A percentile compares a stretch with the other conserved stretches of the same genome.
Conservation (phyloP, 2,797 vertebrate species). For the Thamnophis elegans region DNA sequence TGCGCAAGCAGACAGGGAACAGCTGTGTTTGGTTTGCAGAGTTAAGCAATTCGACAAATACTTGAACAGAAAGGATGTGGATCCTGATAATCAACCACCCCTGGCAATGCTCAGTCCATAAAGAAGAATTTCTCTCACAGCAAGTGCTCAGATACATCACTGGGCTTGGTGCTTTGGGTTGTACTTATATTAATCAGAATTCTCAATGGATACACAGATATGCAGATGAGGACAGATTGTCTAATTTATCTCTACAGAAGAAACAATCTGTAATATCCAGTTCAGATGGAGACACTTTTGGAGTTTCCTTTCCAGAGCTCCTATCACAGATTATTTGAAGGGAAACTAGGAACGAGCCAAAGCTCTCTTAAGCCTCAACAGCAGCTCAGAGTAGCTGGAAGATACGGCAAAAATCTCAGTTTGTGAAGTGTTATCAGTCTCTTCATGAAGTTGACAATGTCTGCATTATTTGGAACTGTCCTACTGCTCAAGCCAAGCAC, state of each 20-base stretch:
- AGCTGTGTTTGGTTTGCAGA: background rate
- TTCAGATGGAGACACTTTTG: background rate
- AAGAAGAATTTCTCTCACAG: background rate
- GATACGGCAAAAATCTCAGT: background rate
- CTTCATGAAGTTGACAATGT: background rate
- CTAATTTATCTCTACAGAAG: background rate
- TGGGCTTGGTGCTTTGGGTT: background rate
- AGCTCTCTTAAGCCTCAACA: background rate
- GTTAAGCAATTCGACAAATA: background rate
- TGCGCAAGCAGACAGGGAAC: background rate
- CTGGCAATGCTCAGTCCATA: background rate
- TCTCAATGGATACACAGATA: background rate
- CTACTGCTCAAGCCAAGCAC: background rate
- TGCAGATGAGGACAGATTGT: background rate
- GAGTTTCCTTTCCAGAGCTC: background rate
- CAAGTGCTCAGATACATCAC: background rate
- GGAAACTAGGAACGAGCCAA: background rate
- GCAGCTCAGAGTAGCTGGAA: background rate
- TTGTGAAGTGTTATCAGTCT: background rate
- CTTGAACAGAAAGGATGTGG: background rate
- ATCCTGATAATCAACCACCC: background rate
- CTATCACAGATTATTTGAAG: background rate
- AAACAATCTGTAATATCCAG: background rate
- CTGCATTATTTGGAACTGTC: background rate
- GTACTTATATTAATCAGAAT: background rate